A percentile compares a stretch with the other conserved stretches of the same genome.
phyloP scores from a whole-genome alignment of 2,797 vertebrate genomes.

The Rhinoraja longicauda region DNA sequence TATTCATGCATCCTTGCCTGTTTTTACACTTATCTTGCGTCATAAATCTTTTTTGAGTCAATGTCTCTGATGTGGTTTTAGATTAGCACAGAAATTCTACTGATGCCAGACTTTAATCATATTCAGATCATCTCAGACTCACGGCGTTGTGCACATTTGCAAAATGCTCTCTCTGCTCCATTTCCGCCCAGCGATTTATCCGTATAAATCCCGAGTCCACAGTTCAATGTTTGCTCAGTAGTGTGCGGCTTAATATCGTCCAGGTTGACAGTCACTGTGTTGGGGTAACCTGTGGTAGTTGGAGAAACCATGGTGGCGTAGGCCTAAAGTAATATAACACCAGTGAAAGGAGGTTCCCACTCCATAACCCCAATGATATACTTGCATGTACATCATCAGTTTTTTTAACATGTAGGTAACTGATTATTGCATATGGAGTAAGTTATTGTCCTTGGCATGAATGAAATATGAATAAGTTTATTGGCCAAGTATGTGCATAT shows the following conservation, averaged over 20 bases:
- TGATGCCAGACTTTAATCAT: not conserved
- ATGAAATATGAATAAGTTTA: too few species aligned
- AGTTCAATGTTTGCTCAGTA: not conserved
- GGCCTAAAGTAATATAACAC: too few species aligned
- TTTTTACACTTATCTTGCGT: not conserved
- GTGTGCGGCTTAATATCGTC: not conserved
- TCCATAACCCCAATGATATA: too few species aligned
- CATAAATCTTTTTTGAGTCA: not conserved
- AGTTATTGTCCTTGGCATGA: too few species aligned
- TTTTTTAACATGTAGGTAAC: too few species aligned
- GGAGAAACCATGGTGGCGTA: not conserved
- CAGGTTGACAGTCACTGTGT: not conserved
- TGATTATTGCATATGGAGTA: too few species aligned
- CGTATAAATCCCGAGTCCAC: not conserved
- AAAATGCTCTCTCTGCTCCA: not conserved
- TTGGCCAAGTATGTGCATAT: too few species aligned
- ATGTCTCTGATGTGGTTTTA: not conserved
- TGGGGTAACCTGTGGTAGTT: not conserved
- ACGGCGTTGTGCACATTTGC: not conserved
- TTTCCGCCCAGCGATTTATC: not conserved
- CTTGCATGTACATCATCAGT: too few species aligned
- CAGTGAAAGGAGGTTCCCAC: too few species aligned
- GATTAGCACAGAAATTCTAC: not conserved
- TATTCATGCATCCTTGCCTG: not conserved
- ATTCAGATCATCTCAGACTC: not conserved